A percentile compares a stretch with the other conserved stretches of the same genome.
phyloP scores from a whole-genome alignment of 1,140 invertebrate genomes.

The Spodoptera litura region DNA sequence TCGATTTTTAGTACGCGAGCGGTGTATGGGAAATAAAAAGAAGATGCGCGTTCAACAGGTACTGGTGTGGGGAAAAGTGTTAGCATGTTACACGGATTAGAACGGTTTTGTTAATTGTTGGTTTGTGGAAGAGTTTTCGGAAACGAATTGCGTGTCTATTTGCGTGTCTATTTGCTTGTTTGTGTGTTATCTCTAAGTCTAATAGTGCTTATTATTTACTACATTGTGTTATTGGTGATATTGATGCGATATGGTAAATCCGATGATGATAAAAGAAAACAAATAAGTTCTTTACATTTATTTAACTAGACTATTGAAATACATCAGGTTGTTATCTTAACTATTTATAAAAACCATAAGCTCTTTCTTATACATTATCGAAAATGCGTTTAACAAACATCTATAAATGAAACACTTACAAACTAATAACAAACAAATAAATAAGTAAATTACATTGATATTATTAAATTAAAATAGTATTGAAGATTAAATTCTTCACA shows the following conservation, averaged over 20 bases:
- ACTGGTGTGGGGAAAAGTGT: constrained; percentile 61
- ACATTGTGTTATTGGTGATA: background rate
- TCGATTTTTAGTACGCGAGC: constrained; percentile 80
- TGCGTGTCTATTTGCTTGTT: no score
- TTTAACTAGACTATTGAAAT: no score
- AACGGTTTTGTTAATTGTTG: constrained; percentile 29
- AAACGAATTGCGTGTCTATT: constrained; percentile 10
- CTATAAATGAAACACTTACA: no score
- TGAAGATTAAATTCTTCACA: no score
- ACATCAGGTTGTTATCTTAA: no score
- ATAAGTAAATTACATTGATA: background rate
- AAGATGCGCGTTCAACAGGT: constrained; percentile 79
- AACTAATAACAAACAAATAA: no score
- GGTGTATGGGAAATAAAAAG: constrained; percentile 76
- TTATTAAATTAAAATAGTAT: background rate
- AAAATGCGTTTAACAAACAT: no score
- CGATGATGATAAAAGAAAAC: no score
- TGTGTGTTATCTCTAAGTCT: background rate
- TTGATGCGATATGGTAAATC: background rate
- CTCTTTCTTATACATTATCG: no score
- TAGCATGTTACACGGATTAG: constrained; percentile 18
- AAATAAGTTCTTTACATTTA: no score
- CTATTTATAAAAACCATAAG: no score
- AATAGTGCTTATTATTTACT: background rate
- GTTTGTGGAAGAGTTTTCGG: constrained; percentile 9